A percentile compares a stretch with the other conserved stretches of the same genome.
Evolutionary conservation across 2,888 invertebrate species (phyloP).

Genomic region (Caenorhabditis sinica): DNA sequence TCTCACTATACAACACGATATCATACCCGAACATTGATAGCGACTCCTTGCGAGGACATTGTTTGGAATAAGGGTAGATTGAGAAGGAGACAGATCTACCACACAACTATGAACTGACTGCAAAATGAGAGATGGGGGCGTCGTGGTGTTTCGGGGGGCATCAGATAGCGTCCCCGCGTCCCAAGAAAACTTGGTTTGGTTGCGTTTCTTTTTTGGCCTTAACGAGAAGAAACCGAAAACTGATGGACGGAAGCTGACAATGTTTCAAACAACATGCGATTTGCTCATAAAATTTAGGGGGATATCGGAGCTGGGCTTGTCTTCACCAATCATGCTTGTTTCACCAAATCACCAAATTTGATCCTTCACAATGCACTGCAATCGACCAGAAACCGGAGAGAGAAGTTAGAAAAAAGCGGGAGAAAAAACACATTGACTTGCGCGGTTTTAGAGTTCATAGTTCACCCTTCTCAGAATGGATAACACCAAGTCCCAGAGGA

Average conservation of each 20-base stretch:
- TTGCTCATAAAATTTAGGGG: slow-evolving; percentile 56
- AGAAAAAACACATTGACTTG: slow-evolving; percentile 18
- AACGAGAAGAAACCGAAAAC: slow-evolving; percentile 42
- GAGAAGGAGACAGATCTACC: slow-evolving; percentile 11
- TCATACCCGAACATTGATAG: slow-evolving; percentile 66
- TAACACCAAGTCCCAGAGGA: slow-evolving; percentile 36
- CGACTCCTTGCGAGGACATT: slow-evolving; percentile 61
- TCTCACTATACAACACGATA: slow-evolving; percentile 55
- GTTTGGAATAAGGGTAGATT: slow-evolving; percentile 36
- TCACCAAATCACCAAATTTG: slow-evolving; percentile 36
- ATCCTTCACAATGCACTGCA: slow-evolving; percentile 36
- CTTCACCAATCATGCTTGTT: slow-evolving; percentile 59
- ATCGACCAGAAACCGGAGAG: slow-evolving; percentile 7
- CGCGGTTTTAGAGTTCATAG: slow-evolving; percentile 56
- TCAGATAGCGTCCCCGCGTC: slow-evolving; percentile 52
- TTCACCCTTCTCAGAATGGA: slow-evolving; percentile 20
- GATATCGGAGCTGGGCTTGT: slow-evolving; percentile 1
- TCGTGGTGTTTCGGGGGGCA: slow-evolving; percentile 33
- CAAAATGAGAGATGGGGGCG: slow-evolving; percentile 46
- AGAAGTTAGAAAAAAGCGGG: background rate
- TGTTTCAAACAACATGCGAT: slow-evolving; percentile 64
- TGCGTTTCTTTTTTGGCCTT: slow-evolving; percentile 31
- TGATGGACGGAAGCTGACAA: slow-evolving; percentile 38
- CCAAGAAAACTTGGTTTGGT: slow-evolving; percentile 48
- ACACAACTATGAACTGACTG: slow-evolving; percentile 57